A percentile compares a stretch with the other conserved stretches of the same genome.
Evolutionary conservation across 2,113 vertebrate genomes (phyloP).

Genomic region (Monopterus albus): DNA sequence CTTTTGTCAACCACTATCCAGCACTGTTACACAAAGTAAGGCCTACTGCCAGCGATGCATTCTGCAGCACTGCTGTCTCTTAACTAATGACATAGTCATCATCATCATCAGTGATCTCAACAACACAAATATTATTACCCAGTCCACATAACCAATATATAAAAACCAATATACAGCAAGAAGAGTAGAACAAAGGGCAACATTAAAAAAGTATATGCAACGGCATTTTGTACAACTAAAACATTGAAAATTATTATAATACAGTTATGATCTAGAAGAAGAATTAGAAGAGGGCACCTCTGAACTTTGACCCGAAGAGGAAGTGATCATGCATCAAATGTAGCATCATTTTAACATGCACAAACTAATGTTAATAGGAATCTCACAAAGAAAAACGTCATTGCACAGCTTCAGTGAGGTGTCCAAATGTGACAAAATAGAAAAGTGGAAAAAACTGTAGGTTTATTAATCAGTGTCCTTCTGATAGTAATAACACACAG

Average conservation of each 20-base stretch:
- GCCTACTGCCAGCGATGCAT: not conserved
- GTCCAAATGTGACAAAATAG: conserved; percentile 15
- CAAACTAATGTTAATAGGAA: not conserved
- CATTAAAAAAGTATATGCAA: not conserved
- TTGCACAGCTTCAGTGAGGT: not conserved
- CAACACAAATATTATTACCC: not conserved
- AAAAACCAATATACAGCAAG: not conserved
- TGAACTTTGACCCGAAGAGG: not conserved
- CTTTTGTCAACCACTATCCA: conserved; percentile 22
- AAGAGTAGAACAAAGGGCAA: not conserved
- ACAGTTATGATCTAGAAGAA: too few species aligned
- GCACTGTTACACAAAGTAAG: not conserved
- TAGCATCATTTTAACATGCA: not conserved
- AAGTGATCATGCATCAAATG: not conserved
- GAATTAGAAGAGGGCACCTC: not conserved
- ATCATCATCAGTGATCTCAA: conserved; percentile 32
- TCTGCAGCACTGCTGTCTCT: not conserved
- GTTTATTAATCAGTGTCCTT: conserved; percentile 25
- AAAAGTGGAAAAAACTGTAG: not conserved
- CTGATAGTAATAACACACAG: not conserved
- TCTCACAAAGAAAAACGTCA: not conserved
- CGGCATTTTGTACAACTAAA: too few species aligned
- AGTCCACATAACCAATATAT: not conserved
- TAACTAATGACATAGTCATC: too few species aligned
- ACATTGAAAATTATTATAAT: too few species aligned